Evolutionary conservation across 1,140 invertebrate species (phyloP).

Genomic region (Pogonomyrmex barbatus): DNA sequence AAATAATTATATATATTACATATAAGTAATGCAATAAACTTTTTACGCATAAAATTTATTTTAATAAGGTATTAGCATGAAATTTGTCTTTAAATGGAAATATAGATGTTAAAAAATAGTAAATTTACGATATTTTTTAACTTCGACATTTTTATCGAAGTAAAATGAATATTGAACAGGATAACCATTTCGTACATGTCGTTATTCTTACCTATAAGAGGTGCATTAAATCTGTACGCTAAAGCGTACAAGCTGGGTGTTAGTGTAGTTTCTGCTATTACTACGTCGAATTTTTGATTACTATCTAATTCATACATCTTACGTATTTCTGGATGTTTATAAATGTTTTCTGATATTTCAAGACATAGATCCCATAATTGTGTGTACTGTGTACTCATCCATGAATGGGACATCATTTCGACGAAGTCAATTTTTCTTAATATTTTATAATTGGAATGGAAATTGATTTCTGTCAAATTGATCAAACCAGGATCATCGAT

Average conservation of each 20-base stretch:
- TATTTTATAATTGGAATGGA: background rate
- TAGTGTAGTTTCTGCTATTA: constrained; percentile 66
- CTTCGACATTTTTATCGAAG: background rate
- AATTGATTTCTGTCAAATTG: constrained; percentile 75
- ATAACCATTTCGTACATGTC: background rate
- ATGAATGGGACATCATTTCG: background rate
- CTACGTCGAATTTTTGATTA: constrained; percentile 72
- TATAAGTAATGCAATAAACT: background rate
- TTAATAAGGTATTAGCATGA: background rate
- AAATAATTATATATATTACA: constrained; percentile 6
- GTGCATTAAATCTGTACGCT: constrained; percentile 70
- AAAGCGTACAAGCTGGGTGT: constrained; percentile 47
- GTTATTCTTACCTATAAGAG: constrained; percentile 73
- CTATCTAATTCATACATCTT: constrained; percentile 69
- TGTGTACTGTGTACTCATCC: background rate
- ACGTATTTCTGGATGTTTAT: constrained; percentile 61
- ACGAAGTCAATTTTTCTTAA: constrained; percentile 18
- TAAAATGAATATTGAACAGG: background rate
- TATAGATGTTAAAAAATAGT: background rate
- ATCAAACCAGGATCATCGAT: constrained; percentile 70
- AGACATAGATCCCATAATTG: background rate
- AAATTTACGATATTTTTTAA: background rate
- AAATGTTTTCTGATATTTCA: background rate
- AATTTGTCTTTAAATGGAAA: background rate
- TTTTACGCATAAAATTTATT: background rate